These are phyloP conservation scores for Automeris io DNA, from an alignment of 2,888 invertebrate genomes.

Conservation along the genomic window DNA sequence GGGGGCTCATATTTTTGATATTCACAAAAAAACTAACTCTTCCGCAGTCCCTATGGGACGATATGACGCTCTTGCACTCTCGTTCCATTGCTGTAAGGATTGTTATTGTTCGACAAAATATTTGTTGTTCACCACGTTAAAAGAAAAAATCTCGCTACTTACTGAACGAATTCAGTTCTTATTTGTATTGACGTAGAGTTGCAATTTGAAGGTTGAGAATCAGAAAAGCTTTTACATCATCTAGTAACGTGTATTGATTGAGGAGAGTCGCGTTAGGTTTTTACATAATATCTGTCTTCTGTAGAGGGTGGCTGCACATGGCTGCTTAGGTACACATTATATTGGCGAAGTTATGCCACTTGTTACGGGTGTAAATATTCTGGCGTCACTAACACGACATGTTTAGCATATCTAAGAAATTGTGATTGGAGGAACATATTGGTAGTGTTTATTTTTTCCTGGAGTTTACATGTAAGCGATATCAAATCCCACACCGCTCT, in stretches of 20 bases:
- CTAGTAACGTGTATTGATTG: conserved; percentile 75
- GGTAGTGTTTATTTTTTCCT: too few relatives aligned
- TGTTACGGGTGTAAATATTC: conserved; percentile 1
- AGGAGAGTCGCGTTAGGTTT: conserved; percentile 73
- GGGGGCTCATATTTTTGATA: conserved; percentile 75
- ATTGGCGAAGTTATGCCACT: conserved; percentile 27
- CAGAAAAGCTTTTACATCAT: conserved; percentile 69
- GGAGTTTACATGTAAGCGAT: too few relatives aligned
- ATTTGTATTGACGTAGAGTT: conserved; percentile 26
- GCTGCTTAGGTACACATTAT: conserved; percentile 36
- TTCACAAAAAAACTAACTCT: conserved; percentile 74
- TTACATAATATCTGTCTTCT: conserved; percentile 74
- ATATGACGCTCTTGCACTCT: conserved; percentile 32
- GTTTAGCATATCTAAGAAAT: too few relatives aligned
- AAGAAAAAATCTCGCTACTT: conserved; percentile 42
- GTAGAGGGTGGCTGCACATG: conserved; percentile 53
- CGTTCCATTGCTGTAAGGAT: conserved; percentile 38
- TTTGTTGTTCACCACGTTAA: conserved; percentile 57
- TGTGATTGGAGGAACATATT: too few relatives aligned
- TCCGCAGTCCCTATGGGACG: conserved; percentile 45
- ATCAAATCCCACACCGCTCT: too few relatives aligned
- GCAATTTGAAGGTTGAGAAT: conserved; percentile 24
- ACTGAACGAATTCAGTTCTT: conserved; percentile 29
- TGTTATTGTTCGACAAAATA: conserved; percentile 45
- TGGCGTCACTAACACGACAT: too few relatives aligned